Base-by-base conservation (phyloP, 2,797 vertebrate genomes). In the Coracias cyanogaster region DNA sequence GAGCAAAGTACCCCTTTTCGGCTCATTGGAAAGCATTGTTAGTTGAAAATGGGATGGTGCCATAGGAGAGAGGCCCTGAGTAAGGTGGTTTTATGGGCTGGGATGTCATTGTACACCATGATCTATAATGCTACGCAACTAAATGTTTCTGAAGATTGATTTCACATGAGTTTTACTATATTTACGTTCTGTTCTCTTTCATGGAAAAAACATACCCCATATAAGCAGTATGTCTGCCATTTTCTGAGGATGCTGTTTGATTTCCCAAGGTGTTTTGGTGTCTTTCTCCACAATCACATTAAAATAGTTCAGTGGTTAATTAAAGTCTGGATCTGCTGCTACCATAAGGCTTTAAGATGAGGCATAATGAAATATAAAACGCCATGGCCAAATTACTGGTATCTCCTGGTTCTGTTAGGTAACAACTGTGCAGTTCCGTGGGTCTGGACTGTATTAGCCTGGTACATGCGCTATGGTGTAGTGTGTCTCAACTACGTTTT, bases 1-100 rank as follows among this genome's bases (percentile, higher is more conserved):
- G 95, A 97, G 97, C 94, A 97, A 97, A 96, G 90, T 76, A 94
- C 94, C 94, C 94, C 95, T 97, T 98, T 98, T 96, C 3, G 22
- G 89, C 92, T 97, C 97, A 94, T 97, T 97, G 96, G 93, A 97
- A 96, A 91, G 90, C 95, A 94, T 82, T 97, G 95, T 97, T 97
- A 88, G 49, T 96, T 96, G 92, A 97, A 97, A 98, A 97, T 86
- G 91, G 65, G 96, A 96, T 92, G 82, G 70, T 97, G 90, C 88
- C 33, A 76, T 71, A 92, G 83, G 89, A 97, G 51, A 95, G 88
- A 83, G 94, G 80, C 93, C 86, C 37, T 33, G 81, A 85, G 94
- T 89, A 82, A 90, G 88, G 91, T 84, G 91, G 80, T 65, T 95
- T 96, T 89, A 57, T 58, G 82, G 67, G n/a, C 74, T 80, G 31